Base-by-base conservation (phyloP, 2,113 vertebrate species). In the Arothron firmamentum region DNA sequence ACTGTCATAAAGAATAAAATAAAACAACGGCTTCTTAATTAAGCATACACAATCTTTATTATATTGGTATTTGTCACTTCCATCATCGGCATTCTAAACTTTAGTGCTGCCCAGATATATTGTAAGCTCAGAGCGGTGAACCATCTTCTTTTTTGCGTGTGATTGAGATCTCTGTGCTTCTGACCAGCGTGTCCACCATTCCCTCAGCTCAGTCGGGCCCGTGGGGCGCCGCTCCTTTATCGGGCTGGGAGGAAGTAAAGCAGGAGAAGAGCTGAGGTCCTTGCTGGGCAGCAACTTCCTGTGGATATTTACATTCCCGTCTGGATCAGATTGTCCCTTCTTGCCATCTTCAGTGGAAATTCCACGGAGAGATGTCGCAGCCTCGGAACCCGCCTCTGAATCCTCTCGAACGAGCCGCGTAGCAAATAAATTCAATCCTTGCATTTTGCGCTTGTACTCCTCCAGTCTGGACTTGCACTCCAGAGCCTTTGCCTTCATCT, bases 101-200 rank as follows among this genome's bases (percentile, higher is more conserved):
- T 84, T 87, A 8, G 86, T 88, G 45, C 90, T 72, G 9, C 67
- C 74, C 48, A 90, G 75, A 48, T 90, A 86, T 49, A 90, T 83
- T 0, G 84, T 90, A 25, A 90, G 86, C 66, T 91, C 88, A 17
- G 91, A 86, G 51, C 88, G 83, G 56, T 90, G 90, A 12, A 88
- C 53, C 15, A 59, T 56, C 49, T 81, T 78, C 9, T 66, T 55
- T 67, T 73, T 74, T 14, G 41, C 53, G 31, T 63, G 70, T 7
- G 56, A 12, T 21, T 56, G 74, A 14, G 65, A 15, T 48, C 45
- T 80, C n/a, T 84, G 87, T 28, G 67, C 74, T 46, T 83, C 77
- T 12, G 87, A 79, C 89, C 85, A 87, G 64, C 80, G 82, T 21
- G 57, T 70, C 90, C 90, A 91, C 85, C 85, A 88, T 71, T 90